These are phyloP conservation scores for Saccopteryx bilineata DNA, from an alignment of 2,113 vertebrate genomes.

Conservation along the genomic window DNA sequence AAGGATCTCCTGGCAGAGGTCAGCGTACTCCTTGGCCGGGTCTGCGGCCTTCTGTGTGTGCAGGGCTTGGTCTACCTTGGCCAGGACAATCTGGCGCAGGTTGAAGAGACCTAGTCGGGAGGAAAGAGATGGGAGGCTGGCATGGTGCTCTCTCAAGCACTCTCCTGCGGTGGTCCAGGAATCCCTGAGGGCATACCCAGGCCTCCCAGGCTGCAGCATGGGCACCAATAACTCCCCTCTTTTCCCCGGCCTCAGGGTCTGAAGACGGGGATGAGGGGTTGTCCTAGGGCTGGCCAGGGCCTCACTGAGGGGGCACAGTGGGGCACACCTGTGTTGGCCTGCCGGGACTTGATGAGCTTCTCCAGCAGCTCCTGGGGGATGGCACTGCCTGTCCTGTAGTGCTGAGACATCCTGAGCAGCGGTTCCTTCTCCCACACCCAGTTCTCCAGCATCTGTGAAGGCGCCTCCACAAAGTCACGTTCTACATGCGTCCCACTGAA, in stretches of 20 bases:
- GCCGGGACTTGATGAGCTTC: constrained; percentile 95
- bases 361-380: constrained; percentile 94
- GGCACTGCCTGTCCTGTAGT: constrained; percentile 91
- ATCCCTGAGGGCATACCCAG: background rate
- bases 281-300: background rate
- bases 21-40: constrained; percentile 92
- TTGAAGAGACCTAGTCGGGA: constrained; percentile 93
- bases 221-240: background rate
- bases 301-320: rapidly evolving
- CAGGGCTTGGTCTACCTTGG: constrained; percentile 96
- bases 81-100: constrained; percentile 96
- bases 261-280: background rate
- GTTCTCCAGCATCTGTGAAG: constrained; percentile 99
- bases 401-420: constrained; percentile 94
- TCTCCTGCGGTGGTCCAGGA: background rate
- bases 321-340: constrained; percentile 95
- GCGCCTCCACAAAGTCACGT: constrained; percentile 97
- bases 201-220: background rate
- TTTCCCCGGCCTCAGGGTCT: background rate
- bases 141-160: rapidly evolving
- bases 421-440: constrained; percentile 99
- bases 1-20: constrained; percentile 93
- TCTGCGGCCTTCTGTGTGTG: constrained; percentile 92
- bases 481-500: constrained; percentile 98
- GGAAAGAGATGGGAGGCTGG: background rate